Conservation (phyloP, 2,797 vertebrate genomes). For the Pantherophis vulpinus region DNA sequence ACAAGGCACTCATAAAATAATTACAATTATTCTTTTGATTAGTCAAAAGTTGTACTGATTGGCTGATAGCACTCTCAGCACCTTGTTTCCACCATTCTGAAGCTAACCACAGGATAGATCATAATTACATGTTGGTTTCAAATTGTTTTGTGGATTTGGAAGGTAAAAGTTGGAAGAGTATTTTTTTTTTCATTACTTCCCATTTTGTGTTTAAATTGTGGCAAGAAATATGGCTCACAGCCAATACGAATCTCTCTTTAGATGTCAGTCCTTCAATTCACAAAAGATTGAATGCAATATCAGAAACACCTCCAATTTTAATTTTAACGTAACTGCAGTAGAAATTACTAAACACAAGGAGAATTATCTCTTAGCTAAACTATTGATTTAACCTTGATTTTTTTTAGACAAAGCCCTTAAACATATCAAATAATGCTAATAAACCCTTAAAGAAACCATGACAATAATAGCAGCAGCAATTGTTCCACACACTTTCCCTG, state of each 20-base stretch:
- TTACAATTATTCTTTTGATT: neutral
- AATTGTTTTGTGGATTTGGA: neutral
- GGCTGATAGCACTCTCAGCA: neutral
- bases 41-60: neutral
- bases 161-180: neutral
- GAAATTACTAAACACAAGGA: neutral
- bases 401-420: neutral
- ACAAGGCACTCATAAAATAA: neutral
- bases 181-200: neutral
- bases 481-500: neutral
- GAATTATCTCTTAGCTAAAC: neutral
- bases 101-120: neutral
- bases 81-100: neutral
- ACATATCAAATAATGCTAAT: neutral
- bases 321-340: neutral
- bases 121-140: neutral
- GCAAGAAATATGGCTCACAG: neutral
- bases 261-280: neutral
- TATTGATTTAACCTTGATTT: neutral
- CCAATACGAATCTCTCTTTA: neutral
- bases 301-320: neutral
- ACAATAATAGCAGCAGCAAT: neutral
- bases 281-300: neutral
- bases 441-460: neutral
- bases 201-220: neutral